Base-by-base conservation (phyloP, 1,140 invertebrate genomes). In the Halictus rubicundus region DNA sequence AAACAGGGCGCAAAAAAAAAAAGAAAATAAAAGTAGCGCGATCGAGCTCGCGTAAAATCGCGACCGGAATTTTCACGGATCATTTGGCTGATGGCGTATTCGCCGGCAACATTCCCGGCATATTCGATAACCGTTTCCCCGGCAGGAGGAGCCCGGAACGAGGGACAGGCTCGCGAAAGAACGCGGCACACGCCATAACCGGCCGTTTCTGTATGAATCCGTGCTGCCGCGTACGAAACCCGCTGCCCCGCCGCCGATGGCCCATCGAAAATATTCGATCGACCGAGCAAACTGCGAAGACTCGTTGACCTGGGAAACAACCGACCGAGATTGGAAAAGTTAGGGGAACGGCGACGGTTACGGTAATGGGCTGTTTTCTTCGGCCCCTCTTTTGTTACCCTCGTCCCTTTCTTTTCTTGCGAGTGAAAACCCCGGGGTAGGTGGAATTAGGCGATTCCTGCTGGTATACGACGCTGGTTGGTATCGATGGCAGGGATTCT, bases 41-140 rank as follows among this genome's bases (percentile, higher is more conserved):
- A 70, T 64, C 32, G 59, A 21, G 76, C 66, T 79, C 76, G 78
- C 69, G 78, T 71, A 86, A 86, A 90, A 89, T 88, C 79, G 80
- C 54, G 57, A 77, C 60, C 60, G 78, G 83, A 87, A 91, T 89
- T 91, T 92, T 92, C 83, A 90, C 87, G 87, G 88, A 86, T 91
- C 91, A 90, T 91, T 92, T 90, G 78, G 70, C 86, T 86, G 87
- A 89, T 89, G 86, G 87, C 84, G 85, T 88, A 90, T 88, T 88
- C 88, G 88, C 68, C 63, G 59, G 65, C 64, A 42, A 75, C 80
- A 90, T 88, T 91, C 84, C 82, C 19, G 74, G 83, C 75, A 87
- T 90, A 90, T 90, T 88, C 85, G 84, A 90, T 89, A 90, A 90
- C 86, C 80, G 64, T 82, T 69, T 57, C 8, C 70, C 68, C 60